These are phyloP conservation scores for Xestia ashworthii DNA, from an alignment of 2,888 invertebrate species.

Conservation along the genomic window DNA sequence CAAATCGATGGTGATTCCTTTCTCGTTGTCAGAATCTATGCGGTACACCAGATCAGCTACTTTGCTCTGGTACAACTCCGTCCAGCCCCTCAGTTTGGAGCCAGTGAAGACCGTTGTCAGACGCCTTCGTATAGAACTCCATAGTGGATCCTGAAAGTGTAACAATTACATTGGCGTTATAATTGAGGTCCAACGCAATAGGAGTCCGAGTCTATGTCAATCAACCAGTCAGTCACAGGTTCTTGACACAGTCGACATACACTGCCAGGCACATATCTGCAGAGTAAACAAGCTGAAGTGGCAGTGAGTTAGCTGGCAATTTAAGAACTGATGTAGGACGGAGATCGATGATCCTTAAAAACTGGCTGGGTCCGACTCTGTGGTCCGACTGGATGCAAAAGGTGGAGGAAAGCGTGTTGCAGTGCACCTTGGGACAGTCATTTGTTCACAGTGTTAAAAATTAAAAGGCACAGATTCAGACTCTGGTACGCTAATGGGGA, in stretches of 20 bases:
- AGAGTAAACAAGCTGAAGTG: background rate
- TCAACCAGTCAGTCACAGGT: background rate
- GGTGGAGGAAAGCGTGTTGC: background rate
- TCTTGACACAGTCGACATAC: background rate
- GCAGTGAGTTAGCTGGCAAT: background rate
- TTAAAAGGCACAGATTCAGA: background rate
- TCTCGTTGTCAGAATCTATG: constrained; percentile 62
- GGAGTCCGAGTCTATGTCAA: background rate
- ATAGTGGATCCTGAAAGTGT: constrained; percentile 73
- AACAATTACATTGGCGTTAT: background rate
- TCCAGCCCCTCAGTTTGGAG: constrained; percentile 72
- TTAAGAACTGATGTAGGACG: background rate
- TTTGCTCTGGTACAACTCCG: constrained; percentile 66
- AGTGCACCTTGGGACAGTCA: background rate
- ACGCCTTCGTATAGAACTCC: constrained; percentile 72
- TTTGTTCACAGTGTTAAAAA: background rate
- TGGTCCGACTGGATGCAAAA: background rate
- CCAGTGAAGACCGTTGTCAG: constrained; percentile 74
- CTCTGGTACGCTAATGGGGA: background rate
- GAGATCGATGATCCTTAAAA: background rate
- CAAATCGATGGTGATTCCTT: constrained; percentile 60
- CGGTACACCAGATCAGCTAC: constrained; percentile 69
- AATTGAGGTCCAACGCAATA: background rate
- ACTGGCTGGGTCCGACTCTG: background rate
- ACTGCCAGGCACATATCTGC: background rate